A percentile compares a stretch with the other conserved stretches of the same genome.
These are phyloP conservation scores for Cyprichromis sp. DNA, from an alignment of 2,113 vertebrate species.

Conservation along the genomic window DNA sequence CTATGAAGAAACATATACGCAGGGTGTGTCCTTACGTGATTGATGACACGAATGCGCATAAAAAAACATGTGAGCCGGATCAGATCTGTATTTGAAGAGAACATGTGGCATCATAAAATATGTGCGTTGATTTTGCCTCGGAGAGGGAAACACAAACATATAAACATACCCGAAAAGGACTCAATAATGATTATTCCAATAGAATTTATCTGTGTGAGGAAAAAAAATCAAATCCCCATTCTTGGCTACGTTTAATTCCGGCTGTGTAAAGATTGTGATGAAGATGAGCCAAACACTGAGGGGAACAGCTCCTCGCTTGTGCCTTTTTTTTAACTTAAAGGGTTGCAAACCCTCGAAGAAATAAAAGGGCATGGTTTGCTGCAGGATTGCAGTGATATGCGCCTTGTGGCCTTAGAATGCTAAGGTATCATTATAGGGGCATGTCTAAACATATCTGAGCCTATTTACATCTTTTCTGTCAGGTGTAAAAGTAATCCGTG, in stretches of 20 bases:
- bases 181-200: neutral
- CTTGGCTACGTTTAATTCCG: neutral
- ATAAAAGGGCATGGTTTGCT: neutral
- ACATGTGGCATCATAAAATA: neutral
- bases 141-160: conserved; percentile 9
- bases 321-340: neutral
- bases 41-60: neutral
- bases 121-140: neutral
- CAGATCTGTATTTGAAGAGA: neutral
- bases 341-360: neutral
- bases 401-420: neutral
- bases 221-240: neutral
- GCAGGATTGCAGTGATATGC: neutral
- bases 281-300: neutral
- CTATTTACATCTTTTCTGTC: neutral
- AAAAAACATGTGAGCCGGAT: neutral
- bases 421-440: neutral
- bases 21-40: neutral
- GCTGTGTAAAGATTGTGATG: neutral
- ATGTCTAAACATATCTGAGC: neutral
- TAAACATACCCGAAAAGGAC: neutral
- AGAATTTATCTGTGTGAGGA: neutral
- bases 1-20: neutral
- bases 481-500: neutral
- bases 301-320: neutral